Percentiles rank a stretch among this genome's conserved stretches.
phyloP scores from a whole-genome alignment of 2,113 vertebrate genomes.

The Mionectes macconnelli region DNA sequence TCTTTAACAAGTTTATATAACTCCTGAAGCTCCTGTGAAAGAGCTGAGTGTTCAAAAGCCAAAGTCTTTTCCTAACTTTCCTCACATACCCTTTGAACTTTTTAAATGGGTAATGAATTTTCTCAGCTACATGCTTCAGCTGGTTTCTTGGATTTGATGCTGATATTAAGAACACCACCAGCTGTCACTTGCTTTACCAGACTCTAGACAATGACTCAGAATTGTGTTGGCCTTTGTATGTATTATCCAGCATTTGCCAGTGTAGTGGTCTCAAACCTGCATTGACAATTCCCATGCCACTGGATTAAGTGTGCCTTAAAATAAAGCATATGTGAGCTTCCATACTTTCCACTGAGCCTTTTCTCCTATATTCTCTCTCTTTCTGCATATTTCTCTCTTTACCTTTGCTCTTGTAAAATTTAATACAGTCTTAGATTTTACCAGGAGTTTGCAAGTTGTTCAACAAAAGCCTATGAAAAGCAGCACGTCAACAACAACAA shows the following conservation, averaged over 20 bases:
- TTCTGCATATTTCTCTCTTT: not conserved
- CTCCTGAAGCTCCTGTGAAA: not conserved
- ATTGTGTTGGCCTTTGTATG: conserved; percentile 15
- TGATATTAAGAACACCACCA: conserved; percentile 51
- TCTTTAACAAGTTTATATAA: not conserved
- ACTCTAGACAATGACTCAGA: conserved; percentile 44
- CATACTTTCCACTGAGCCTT: not conserved
- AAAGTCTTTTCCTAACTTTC: not conserved
- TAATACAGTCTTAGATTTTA: not conserved
- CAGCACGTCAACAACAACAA: not conserved
- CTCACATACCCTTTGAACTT: conserved; percentile 43
- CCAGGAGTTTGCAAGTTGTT: not conserved
- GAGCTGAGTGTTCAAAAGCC: not conserved
- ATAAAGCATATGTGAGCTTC: not conserved
- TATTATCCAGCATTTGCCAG: not conserved
- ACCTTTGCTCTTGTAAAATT: not conserved
- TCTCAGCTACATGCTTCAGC: conserved; percentile 33
- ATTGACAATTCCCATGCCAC: not conserved
- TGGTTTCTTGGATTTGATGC: conserved; percentile 40
- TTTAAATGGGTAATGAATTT: conserved; percentile 29
- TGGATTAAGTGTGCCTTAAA: not conserved
- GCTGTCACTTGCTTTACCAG: conserved; percentile 41
- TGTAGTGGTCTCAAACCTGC: not conserved
- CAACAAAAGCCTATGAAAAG: not conserved
- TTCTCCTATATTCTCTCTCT: not conserved